Conservation (phyloP, 2,888 invertebrate genomes). For the Myopa tessellatipennis region DNA sequence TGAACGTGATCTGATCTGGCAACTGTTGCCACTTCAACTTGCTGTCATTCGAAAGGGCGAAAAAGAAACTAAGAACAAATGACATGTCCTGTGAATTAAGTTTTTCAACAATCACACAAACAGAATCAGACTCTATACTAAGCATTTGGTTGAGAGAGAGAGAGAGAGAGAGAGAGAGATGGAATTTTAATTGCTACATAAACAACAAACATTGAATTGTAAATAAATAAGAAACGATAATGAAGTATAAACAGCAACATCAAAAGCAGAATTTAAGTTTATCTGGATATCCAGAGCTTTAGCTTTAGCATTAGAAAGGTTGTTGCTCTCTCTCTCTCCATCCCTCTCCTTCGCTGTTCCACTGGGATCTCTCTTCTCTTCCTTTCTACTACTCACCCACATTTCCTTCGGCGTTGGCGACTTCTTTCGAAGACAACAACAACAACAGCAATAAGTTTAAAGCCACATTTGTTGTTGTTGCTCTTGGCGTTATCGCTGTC, state of each 20-base stretch:
- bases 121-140: too few relatives aligned
- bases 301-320: neutral
- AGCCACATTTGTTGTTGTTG: conserved; percentile 46
- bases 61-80: too few relatives aligned
- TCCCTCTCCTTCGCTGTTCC: neutral
- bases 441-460: conserved; percentile 51
- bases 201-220: too few relatives aligned
- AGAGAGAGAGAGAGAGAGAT: too few relatives aligned
- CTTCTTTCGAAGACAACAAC: conserved; percentile 50
- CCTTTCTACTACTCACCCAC: conserved; percentile 59
- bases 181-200: too few relatives aligned
- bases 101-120: too few relatives aligned
- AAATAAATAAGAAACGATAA: neutral
- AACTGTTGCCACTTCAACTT: too few relatives aligned
- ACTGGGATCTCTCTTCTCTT: neutral
- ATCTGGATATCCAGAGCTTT: neutral
- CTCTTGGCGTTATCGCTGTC: conserved; percentile 10
- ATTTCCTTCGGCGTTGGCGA: conserved; percentile 64
- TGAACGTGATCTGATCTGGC: too few relatives aligned
- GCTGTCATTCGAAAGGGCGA: too few relatives aligned
- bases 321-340: neutral
- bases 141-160: too few relatives aligned
- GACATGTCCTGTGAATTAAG: too few relatives aligned
- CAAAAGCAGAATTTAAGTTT: too few relatives aligned
- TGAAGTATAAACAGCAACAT: neutral